A percentile compares a stretch with the other conserved stretches of the same genome.
Evolutionary conservation across 2,888 invertebrate species (phyloP).

Genomic region (Ennomos quercinarius): DNA sequence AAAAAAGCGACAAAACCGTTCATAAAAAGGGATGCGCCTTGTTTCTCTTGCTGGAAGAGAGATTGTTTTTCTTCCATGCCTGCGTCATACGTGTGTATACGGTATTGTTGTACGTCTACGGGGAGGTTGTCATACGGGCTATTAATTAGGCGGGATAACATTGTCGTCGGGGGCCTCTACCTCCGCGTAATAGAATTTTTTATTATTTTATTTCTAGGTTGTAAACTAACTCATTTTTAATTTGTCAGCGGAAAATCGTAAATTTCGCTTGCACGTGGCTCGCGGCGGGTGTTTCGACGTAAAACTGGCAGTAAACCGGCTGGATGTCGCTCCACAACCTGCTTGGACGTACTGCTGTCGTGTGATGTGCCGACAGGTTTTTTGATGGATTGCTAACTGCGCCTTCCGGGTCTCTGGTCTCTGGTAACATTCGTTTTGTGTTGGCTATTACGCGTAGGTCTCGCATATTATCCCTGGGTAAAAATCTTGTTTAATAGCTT

Average conservation of each 20-base stretch:
- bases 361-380: slow-evolving; percentile 50
- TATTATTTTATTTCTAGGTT: slow-evolving; percentile 76
- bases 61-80: slow-evolving; percentile 73
- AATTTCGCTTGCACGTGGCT: slow-evolving; percentile 70
- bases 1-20: slow-evolving; percentile 61
- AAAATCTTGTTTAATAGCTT: not conserved
- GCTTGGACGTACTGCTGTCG: slow-evolving; percentile 47
- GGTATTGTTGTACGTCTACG: slow-evolving; percentile 36
- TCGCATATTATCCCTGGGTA: not conserved
- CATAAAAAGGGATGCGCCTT: slow-evolving; percentile 75
- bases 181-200: slow-evolving; percentile 75
- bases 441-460: not conserved
- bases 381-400: slow-evolving; percentile 58
- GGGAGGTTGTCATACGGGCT: slow-evolving; percentile 73
- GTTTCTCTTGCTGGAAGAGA: slow-evolving; percentile 68
- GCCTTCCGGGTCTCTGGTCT: slow-evolving; percentile 21
- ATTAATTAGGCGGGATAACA: slow-evolving; percentile 81
- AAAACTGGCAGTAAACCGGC: slow-evolving; percentile 67
- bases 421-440: not conserved
- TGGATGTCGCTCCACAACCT: slow-evolving; percentile 58
- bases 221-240: slow-evolving; percentile 83
- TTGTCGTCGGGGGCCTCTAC: slow-evolving; percentile 66
- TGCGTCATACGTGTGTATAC: slow-evolving; percentile 32
- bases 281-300: slow-evolving; percentile 57
- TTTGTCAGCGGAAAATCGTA: slow-evolving; percentile 76